Evolutionary conservation across 2,888 invertebrate species (phyloP).

Genomic region (Hartigia nigra): DNA sequence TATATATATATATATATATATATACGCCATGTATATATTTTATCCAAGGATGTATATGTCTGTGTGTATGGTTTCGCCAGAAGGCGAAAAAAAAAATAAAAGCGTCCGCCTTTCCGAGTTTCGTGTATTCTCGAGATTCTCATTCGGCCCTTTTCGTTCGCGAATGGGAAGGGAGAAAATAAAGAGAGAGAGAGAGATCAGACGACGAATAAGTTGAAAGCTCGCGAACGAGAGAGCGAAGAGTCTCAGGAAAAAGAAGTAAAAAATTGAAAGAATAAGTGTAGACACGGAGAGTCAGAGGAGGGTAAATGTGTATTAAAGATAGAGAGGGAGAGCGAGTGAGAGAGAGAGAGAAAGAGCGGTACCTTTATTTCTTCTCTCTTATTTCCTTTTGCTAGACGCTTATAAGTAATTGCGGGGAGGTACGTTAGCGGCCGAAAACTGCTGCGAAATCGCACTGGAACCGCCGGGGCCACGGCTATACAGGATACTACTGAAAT

Average conservation of each 20-base stretch:
- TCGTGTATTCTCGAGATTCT: background rate
- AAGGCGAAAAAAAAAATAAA: background rate
- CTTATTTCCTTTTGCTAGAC: background rate
- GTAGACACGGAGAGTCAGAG: background rate
- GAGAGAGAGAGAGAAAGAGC: background rate
- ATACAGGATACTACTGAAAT: background rate
- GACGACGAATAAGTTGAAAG: background rate
- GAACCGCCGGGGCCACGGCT: background rate
- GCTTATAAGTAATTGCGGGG: background rate
- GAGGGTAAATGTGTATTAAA: background rate
- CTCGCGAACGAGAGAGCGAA: background rate
- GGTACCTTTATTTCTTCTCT: background rate
- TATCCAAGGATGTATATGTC: background rate
- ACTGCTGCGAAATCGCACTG: background rate
- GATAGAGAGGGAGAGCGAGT: background rate
- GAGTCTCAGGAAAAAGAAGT: background rate
- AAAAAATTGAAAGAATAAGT: background rate
- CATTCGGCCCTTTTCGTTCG: background rate
- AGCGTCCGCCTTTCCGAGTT: background rate
- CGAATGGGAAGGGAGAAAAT: background rate
- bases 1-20: too few species aligned
- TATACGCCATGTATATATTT: background rate
- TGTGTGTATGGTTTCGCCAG: background rate
- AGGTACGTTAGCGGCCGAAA: background rate
- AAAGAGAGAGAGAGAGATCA: background rate